Base-by-base conservation (phyloP, 1,140 invertebrate genomes). In the Acyrthosiphon pisum region DNA sequence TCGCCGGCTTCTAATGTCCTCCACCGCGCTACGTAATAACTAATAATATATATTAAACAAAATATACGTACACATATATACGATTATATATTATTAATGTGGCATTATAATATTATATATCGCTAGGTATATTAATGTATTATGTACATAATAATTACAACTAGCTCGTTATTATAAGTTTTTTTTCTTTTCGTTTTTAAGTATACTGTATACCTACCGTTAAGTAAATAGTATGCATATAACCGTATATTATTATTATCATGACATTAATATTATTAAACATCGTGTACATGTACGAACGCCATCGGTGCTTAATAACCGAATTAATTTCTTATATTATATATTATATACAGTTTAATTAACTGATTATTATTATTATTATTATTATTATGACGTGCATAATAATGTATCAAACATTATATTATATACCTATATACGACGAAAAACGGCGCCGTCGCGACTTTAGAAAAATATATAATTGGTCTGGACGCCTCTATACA, bases 391-490 rank as follows among this genome's bases (percentile, higher is more conserved):
- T 44, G 83, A 41, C 23, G 83, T 84, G 35, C 35, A 83, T 37
- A 84, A 44, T 84, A 44, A 20, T 11, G 44, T 41, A 83, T 83
- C 22, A 60, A 18, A 68, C 14, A 68, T 68, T 68, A n/a, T n/a
- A n/a, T 68, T 18, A n/a, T 68, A 18, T 68, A 68, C 30, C 30
- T 68, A n/a, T 76, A 44, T 86, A 30, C 26, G 30, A 53, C 11
- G 44, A 48, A 44, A 60, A 37, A 26, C 50, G 35, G 50, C 89
- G 35, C 53, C 89, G 35, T 90, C 35, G 53, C 89, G 56, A 53
- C 76, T 60, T 90, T 41, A 76, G 18, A 60, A 90, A 37, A 56
- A 60, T n/a, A 90, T 53, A n/a, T 90, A 76, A 14, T 90, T 76
- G 56, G 90, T 30, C 90, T 76, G 41, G 56, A 91, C 90, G 37